Evolutionary conservation across 2,797 vertebrate species (phyloP), one percentile per base, ranked within the genome.

Genomic region (Myotis vivesi): DNA sequence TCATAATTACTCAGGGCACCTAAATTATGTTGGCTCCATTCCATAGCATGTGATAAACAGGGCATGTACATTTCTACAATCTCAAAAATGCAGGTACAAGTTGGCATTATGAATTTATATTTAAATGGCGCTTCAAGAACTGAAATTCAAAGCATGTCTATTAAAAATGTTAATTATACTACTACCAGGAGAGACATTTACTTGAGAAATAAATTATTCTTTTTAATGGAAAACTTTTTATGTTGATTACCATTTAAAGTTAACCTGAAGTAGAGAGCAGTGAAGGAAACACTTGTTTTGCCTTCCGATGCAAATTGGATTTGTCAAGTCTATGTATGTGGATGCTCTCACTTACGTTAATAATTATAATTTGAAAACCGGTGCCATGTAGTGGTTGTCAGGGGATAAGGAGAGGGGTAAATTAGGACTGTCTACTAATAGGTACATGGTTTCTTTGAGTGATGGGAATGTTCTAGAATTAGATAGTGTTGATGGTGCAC

Each of bases 191-290:
- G 84, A 68, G 87, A 83, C 94, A 95, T 93, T 97, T 13, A 17
- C 93, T 96, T 96, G 87, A 96, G 73, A 96, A 97, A 91, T 92
- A 97, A 97, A 80, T 59, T 49, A 0, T 95, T 22, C 3, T 92
- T 97, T 95, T 51, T 75, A 53, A 64, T 90, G 72, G 93, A 95
- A 95, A 93, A 89, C 59, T 71, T 81, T 95, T 55, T 57, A 80
- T 51, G 16, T 59, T 80, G 33, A 73, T 92, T 94, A 64, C 49
- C 91, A 49, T 28, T 66, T 94, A 53, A 72, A 44, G 22, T 88
- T 57, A 90, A 84, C 15, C 4, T 69, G 57, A 94, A 92, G 30
- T 66, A 41, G 44, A 77, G 16, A 72, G 16, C 13, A 41, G 20
- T 25, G 62, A 87, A 64, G 25, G 25, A 83, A 85, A 83, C 30